These are phyloP conservation scores for Salvelinus fontinalis DNA, from an alignment of 2,113 vertebrate genomes.

Conservation along the genomic window DNA sequence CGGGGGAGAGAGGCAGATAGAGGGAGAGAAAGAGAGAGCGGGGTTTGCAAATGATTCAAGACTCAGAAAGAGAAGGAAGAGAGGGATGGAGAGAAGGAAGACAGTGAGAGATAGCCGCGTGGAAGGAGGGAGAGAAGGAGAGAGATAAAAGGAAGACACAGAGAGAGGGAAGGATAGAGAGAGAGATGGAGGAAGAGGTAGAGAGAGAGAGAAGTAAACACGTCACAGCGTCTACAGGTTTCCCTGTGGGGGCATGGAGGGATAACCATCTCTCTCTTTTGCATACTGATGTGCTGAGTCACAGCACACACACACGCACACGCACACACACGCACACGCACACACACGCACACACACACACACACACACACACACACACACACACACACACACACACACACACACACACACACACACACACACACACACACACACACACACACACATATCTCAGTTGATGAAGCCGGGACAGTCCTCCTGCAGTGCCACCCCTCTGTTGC, in stretches of 20 bases:
- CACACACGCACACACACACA: not conserved
- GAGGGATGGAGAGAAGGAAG: not conserved
- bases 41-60: not conserved
- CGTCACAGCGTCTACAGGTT: not conserved
- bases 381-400: not conserved
- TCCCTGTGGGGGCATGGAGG: not conserved
- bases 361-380: not conserved
- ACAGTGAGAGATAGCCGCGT: no score
- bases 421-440: not conserved
- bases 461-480: not conserved
- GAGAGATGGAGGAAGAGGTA: not conserved
- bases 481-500: not conserved
- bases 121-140: no score
- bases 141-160: no score
- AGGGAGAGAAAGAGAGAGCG: not conserved
- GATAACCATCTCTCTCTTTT: not conserved
- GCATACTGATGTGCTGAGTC: constrained; percentile 1
- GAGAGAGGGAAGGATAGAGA: no score
- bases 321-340: not conserved
- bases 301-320: not conserved
- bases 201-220: not conserved
- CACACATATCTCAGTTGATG: not conserved
- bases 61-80: not conserved
- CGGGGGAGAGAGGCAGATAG: not conserved
- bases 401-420: constrained; percentile 3